Base-by-base conservation (phyloP, 2,113 vertebrate species). In the Mastomys coucha region DNA sequence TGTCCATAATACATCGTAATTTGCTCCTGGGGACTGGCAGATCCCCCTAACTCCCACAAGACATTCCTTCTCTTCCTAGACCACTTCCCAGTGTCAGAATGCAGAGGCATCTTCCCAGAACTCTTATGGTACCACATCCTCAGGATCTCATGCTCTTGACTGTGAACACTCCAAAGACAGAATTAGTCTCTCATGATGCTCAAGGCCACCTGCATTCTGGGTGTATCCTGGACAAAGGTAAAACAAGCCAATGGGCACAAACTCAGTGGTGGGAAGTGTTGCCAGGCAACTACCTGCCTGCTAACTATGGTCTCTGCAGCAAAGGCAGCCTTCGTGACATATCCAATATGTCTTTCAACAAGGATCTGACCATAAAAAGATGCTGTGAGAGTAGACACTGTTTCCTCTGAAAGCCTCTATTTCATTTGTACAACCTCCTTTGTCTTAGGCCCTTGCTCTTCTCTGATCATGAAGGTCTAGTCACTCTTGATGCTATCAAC, bases 1-100 rank as follows among this genome's bases (percentile, higher is more conserved):
- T 78, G 20, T 49, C 49, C 13, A 78, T 3, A 36, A 28, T 0
- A 5, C 22, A 33, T 67, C 49, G 6, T 0, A 0, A 22, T 56
- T 13, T 72, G 22, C 1, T 75, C 36, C 33, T 33, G 72, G 70
- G 22, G 42, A 58, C 20, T 49, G 33, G 4, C 1, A 70, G 11
- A 63, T 33, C 39, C 4, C 72, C 9, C 1, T 72, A 2, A 58
- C 8, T 3, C 6, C 51, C 6, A 26, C 0, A 11, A 39, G 67
- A 2, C 7, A 3, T 76, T 73, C 39, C 45, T 75, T n/a, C 58
- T 91, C 9, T 31, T 88, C 33, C 13, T 73, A 56, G 53, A 75
- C n/a, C 17, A 5, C 13, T 9, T 58, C 28, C 14, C 17, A 16
- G 2, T 14, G 12, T 9, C 49, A 94, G 58, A 10, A 86, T 77